Percentiles rank a stretch among this genome's conserved stretches.
Evolutionary conservation across 35 echinoderm and acorn worm species (phyloP).

Genomic region (Ptychodera flava): DNA sequence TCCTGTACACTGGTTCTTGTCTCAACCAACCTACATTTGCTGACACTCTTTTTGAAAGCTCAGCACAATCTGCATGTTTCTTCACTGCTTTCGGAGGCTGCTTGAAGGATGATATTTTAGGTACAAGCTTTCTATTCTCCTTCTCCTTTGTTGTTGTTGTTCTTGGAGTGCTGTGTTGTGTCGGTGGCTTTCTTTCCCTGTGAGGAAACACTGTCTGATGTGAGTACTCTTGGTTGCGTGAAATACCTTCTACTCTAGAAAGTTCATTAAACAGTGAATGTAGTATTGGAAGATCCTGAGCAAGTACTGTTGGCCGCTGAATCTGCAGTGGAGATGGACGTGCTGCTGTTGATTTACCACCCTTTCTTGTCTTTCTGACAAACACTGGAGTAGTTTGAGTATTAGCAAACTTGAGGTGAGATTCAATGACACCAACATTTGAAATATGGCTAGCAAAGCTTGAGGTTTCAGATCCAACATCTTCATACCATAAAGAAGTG

Average conservation of each 20-base stretch:
- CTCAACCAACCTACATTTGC: not conserved
- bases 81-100: not conserved
- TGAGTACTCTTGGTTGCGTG: not conserved
- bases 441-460: not conserved
- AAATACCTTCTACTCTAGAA: not conserved
- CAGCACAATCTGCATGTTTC: conserved; percentile 54
- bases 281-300: conserved; percentile 54
- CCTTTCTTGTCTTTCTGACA: conserved; percentile 19
- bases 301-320: not conserved
- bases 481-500: not conserved
- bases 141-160: not conserved
- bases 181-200: not conserved
- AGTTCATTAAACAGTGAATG: conserved; percentile 59
- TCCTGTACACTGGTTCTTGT: conserved; percentile 15
- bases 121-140: not conserved
- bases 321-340: not conserved
- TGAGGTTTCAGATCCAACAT: not conserved
- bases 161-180: not conserved
- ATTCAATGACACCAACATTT: conserved; percentile 4
- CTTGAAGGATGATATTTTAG: not conserved
- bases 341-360: not conserved
- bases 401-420: conserved; percentile 4
- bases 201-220: not conserved
- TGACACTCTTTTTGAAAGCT: conserved; percentile 11
- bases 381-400: not conserved